Percentiles rank a stretch among this genome's conserved stretches.
Conservation (phyloP, 2,888 invertebrate genomes). For the Perizoma affinitatum region DNA sequence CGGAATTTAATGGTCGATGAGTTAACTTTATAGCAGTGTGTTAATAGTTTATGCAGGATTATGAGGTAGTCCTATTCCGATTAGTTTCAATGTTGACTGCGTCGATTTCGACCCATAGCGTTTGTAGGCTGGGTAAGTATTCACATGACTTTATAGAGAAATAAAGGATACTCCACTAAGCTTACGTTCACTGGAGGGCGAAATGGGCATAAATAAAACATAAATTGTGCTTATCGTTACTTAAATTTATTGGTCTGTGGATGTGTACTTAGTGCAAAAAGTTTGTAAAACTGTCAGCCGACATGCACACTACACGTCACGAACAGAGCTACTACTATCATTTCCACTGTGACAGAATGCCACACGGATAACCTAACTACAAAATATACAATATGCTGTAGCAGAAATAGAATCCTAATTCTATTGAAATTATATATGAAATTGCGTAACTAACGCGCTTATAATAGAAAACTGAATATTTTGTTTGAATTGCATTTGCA, state of each 20-base stretch:
- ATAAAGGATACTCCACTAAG: too few species aligned
- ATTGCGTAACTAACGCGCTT: slow-evolving; percentile 20
- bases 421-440: slow-evolving; percentile 31
- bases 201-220: neutral
- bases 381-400: slow-evolving; percentile 4
- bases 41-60: too few species aligned
- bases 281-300: slow-evolving; percentile 3
- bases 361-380: slow-evolving; percentile 4
- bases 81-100: too few species aligned
- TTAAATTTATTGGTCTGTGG: slow-evolving; percentile 8
- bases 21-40: too few species aligned
- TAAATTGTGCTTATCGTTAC: slow-evolving; percentile 6
- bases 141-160: too few species aligned
- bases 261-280: slow-evolving; percentile 2
- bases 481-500: slow-evolving; percentile 22
- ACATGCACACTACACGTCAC: slow-evolving; percentile 8
- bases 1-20: too few species aligned
- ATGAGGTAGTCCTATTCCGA: too few species aligned
- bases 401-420: slow-evolving; percentile 21
- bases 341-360: slow-evolving; percentile 3
- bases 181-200: too few species aligned
- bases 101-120: too few species aligned
- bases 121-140: too few species aligned
- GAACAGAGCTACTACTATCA: slow-evolving; percentile 1
- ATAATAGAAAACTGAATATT: slow-evolving; percentile 25